Evolutionary conservation across 2,797 vertebrate species (phyloP).

Genomic region (Sebastes hubbsi): DNA sequence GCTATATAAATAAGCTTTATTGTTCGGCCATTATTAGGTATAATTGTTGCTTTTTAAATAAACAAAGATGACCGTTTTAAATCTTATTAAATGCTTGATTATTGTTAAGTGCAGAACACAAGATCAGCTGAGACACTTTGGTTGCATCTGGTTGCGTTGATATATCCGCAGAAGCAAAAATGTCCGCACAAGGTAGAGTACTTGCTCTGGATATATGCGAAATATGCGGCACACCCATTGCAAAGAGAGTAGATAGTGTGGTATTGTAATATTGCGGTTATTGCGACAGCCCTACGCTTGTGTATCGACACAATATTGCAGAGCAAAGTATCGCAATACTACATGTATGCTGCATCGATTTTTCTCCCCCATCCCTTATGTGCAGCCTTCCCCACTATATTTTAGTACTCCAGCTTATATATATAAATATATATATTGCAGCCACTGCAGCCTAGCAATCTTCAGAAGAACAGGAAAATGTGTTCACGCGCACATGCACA

Average conservation of each 20-base stretch:
- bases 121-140: neutral
- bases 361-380: neutral
- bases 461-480: conserved; percentile 61
- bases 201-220: neutral
- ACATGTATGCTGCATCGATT: neutral
- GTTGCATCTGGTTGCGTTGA: too few relatives aligned
- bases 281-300: too few relatives aligned
- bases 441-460: conserved; percentile 56
- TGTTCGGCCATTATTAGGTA: neutral
- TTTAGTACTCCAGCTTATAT: conserved; percentile 13
- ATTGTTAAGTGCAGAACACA: neutral
- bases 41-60: neutral
- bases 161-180: neutral
- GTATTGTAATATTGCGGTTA: neutral
- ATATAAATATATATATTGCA: neutral
- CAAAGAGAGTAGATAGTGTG: neutral
- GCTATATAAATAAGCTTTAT: too few relatives aligned
- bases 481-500: conserved; percentile 23
- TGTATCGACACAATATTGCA: neutral
- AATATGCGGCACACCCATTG: neutral
- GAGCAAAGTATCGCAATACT: neutral
- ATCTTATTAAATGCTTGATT: neutral
- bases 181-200: neutral
- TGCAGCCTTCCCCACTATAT: neutral
- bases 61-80: neutral